Evolutionary conservation across 2,888 invertebrate species (phyloP), one percentile per base, ranked within the genome.

Genomic region (Merodon equestris): DNA sequence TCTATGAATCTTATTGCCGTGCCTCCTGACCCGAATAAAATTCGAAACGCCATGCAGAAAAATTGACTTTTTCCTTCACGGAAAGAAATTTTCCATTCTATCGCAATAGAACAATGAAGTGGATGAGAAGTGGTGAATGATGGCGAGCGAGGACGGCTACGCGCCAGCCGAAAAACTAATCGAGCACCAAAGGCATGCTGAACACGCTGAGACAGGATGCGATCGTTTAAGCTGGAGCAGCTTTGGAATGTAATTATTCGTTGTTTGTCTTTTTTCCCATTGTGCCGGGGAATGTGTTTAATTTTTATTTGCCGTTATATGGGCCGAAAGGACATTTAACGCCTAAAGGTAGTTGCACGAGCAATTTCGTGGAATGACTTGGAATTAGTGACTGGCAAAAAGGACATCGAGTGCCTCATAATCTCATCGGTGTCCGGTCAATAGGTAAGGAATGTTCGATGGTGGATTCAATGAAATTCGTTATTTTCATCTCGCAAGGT

Each of bases 161-260:
- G 27, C 42, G 53, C 56, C 44, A 51, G 40, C 38, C 14, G 51
- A 57, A 36, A 45, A 27, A 58, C 15, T 40, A 40, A 17, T 48
- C 50, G 50, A 47, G 40, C 53, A 51, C 27, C 27, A 51, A 51
- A 45, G n/a, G 36, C 45, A 66, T n/a, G n/a, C 13, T 14, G 36
- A 48, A 45, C 18, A 58, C 54, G 67, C 19, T 48, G 18, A 36
- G 57, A 57, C 53, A 64, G 45, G 57, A 75, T 45, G 47, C 63
- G 42, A 70, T 70, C 57, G 58, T 75, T 75, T 64, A 63, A 58
- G 64, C 54, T 54, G 19, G 44, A 75, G 58, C 58, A 64, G 54
- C 53, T 64, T 63, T 68, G 67, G 73, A 77, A 77, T 73, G 72
- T 67, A 77, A 77, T 77, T 76, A 73, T 47, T 73, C 57, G 67